Conservation (phyloP, 2,797 vertebrate genomes). For the Enteromius afrohamiltoni region DNA sequence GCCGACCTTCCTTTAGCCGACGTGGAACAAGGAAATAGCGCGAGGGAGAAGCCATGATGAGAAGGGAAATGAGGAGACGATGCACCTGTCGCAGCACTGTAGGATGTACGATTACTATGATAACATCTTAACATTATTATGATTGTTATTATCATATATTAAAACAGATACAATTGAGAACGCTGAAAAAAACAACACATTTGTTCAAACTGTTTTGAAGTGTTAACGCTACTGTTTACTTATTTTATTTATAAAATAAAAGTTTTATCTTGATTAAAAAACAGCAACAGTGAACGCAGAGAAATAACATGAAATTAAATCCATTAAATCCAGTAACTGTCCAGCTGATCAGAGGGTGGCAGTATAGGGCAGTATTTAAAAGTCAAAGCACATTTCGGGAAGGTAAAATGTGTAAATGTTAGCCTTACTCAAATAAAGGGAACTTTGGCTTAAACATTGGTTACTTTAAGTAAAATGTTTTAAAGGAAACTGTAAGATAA, state of each 20-base stretch:
- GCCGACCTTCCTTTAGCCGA: slow-evolving; percentile 54
- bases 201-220: not conserved
- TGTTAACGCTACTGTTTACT: not conserved
- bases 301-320: not conserved
- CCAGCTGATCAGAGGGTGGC: slow-evolving; percentile 48
- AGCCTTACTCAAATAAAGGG: not conserved
- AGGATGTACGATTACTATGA: too few species aligned
- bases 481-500: not conserved
- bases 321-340: not conserved
- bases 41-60: slow-evolving; percentile 45
- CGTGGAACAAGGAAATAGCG: slow-evolving; percentile 19
- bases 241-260: too few species aligned
- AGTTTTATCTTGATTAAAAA: not conserved
- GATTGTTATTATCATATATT: not conserved
- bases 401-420: not conserved
- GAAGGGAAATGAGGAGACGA: slow-evolving; percentile 44
- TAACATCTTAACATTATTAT: too few species aligned
- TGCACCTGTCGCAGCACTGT: not conserved
- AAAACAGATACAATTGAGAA: not conserved
- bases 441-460: not conserved
- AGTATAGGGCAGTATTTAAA: slow-evolving; percentile 38
- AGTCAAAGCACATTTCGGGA: not conserved
- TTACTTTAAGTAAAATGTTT: not conserved
- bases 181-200: not conserved
- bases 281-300: not conserved